A percentile compares a stretch with the other conserved stretches of the same genome.
These are phyloP conservation scores for Caenorhabditis sp. DNA, from an alignment of 2,888 invertebrate species.

Conservation along the genomic window DNA sequence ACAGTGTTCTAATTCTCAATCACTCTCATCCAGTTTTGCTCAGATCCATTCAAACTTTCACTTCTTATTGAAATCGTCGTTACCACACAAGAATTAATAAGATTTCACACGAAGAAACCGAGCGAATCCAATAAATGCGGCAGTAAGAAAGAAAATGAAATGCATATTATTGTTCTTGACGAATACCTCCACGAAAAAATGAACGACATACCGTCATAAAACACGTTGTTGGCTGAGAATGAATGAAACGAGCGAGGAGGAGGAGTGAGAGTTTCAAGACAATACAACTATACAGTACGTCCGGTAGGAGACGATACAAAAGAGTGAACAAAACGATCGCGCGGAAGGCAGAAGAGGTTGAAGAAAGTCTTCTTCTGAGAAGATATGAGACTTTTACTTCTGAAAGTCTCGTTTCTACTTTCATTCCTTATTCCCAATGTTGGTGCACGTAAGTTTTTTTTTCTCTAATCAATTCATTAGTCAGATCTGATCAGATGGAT, in stretches of 20 bases:
- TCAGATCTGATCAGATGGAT: too few species aligned
- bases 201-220: constrained; percentile 52
- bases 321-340: constrained; percentile 60
- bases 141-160: constrained; percentile 34
- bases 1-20: too few species aligned
- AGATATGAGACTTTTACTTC: constrained; percentile 51
- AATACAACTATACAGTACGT: constrained; percentile 63
- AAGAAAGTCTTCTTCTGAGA: constrained; percentile 21
- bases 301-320: constrained; percentile 58
- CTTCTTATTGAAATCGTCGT: constrained; percentile 13
- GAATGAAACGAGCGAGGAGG: constrained; percentile 36
- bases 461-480: too few species aligned
- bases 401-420: constrained; percentile 39
- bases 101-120: constrained; percentile 50
- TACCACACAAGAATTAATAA: constrained; percentile 43
- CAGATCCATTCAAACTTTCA: constrained; percentile 13
- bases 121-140: constrained; percentile 39
- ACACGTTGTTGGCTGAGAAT: constrained; percentile 48
- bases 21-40: neutral
- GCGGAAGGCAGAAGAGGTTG: constrained; percentile 23
- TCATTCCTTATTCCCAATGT: constrained; percentile 10
- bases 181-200: constrained; percentile 38
- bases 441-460: constrained; percentile 40
- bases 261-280: constrained; percentile 48
- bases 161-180: constrained; percentile 56